Evolutionary conservation across 64 coral and sea anemone species (phyloP).

Genomic region (Montipora efflorescens): DNA sequence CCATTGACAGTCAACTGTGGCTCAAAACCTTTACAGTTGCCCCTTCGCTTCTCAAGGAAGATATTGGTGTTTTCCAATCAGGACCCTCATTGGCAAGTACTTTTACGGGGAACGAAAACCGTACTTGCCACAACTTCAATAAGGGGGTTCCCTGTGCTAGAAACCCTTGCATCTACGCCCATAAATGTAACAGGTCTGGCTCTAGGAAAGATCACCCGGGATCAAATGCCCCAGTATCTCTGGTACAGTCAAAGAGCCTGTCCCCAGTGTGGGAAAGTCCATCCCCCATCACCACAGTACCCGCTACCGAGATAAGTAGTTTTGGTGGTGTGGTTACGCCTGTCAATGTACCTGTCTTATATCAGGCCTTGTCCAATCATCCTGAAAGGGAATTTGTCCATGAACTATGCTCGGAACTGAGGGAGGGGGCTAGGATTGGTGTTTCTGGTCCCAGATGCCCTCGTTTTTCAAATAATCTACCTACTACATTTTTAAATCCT

Average conservation of each 20-base stretch:
- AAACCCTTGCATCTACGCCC: neutral
- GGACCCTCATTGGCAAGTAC: neutral
- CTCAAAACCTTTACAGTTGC: slow-evolving; percentile 55
- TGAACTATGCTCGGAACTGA: slow-evolving; percentile 23
- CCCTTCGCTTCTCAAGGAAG: slow-evolving; percentile 13
- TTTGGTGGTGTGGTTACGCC: slow-evolving; percentile 13
- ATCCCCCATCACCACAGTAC: neutral
- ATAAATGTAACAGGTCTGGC: slow-evolving; percentile 6
- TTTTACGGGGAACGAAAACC: neutral
- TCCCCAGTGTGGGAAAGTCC: neutral
- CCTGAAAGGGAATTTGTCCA: slow-evolving; percentile 38
- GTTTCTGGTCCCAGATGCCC: slow-evolving; percentile 10
- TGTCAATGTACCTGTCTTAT: neutral
- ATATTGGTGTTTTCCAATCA: slow-evolving; percentile 27
- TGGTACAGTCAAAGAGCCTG: neutral
- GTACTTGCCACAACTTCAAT: slow-evolving; percentile 48
- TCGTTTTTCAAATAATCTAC: slow-evolving; percentile 43
- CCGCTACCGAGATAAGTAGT: slow-evolving; percentile 6
- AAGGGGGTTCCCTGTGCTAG: neutral
- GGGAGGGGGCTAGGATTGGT: slow-evolving; percentile 48
- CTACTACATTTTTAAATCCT: slow-evolving; percentile 29
- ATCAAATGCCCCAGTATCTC: neutral
- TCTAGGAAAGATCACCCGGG: neutral
- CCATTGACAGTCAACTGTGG: slow-evolving; percentile 48
- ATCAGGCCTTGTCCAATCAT: neutral